Conservation (phyloP, 2,888 invertebrate genomes). For the Tryphoninae sp. region DNA sequence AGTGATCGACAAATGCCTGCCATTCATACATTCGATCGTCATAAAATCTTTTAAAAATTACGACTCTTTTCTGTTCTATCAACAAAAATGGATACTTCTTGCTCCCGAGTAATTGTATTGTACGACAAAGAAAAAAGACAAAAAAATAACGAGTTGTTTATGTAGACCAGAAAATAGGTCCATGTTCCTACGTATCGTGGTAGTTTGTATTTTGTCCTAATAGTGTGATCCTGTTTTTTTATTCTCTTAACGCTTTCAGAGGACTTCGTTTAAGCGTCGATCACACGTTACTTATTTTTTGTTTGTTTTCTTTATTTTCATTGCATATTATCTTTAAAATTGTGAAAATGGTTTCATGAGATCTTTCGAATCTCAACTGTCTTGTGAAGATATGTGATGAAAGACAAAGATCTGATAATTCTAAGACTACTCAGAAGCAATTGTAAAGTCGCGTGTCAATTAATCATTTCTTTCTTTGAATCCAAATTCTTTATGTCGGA, state of each 20-base stretch:
- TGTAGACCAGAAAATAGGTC: slow-evolving; percentile 26
- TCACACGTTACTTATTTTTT: neutral
- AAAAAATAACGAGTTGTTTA: slow-evolving; percentile 11
- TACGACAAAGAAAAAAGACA: slow-evolving; percentile 21
- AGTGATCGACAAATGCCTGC: slow-evolving; percentile 23
- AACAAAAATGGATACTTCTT: slow-evolving; percentile 40
- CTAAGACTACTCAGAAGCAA: slow-evolving; percentile 23
- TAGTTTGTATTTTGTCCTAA: slow-evolving; percentile 13
- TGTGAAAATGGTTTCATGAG: slow-evolving; percentile 22
- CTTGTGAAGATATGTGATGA: slow-evolving; percentile 49
- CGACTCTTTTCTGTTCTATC: slow-evolving; percentile 3
- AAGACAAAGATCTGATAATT: slow-evolving; percentile 37
- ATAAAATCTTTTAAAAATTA: slow-evolving; percentile 27
- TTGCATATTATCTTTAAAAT: neutral
- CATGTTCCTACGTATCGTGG: slow-evolving; percentile 33
- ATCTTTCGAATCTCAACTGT: slow-evolving; percentile 24
- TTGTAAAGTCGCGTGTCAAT: slow-evolving; percentile 9
- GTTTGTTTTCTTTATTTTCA: neutral
- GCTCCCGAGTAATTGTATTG: slow-evolving; percentile 44
- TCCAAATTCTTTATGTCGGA: slow-evolving; percentile 11
- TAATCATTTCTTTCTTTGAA: slow-evolving; percentile 3
- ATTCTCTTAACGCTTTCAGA: neutral
- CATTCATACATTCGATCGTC: slow-evolving; percentile 4
- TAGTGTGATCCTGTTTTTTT: neutral
- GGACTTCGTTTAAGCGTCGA: slow-evolving; percentile 10